Evolutionary conservation across 2,888 invertebrate species (phyloP).

Genomic region (Ormyrus nitidulus): DNA sequence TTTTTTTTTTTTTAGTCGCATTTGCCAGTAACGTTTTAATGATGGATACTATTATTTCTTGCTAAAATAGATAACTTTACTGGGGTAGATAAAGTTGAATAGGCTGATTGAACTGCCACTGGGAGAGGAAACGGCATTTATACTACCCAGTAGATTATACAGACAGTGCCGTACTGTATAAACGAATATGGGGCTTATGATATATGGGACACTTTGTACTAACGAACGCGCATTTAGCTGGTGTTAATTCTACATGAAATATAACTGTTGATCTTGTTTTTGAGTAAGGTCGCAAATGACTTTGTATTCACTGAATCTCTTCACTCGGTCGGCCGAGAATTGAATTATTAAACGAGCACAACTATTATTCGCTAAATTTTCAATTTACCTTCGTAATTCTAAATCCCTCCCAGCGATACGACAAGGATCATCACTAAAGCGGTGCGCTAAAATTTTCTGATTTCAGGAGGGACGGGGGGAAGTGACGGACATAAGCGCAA

Average conservation of each 20-base stretch:
- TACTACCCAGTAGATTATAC: slow-evolving; percentile 11
- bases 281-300: neutral
- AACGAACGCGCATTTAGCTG: slow-evolving; percentile 2
- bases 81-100: slow-evolving; percentile 19
- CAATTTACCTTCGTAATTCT: too few relatives aligned
- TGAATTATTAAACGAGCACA: too few relatives aligned
- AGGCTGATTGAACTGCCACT: neutral
- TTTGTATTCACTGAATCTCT: neutral
- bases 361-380: too few relatives aligned
- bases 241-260: slow-evolving; percentile 8
- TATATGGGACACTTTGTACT: slow-evolving; percentile 14
- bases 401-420: neutral
- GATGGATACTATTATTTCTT: neutral
- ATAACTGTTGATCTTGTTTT: neutral
- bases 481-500: slow-evolving; percentile 93
- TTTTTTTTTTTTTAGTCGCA: neutral
- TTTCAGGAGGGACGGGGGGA: slow-evolving; percentile 90
- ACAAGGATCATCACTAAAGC: neutral
- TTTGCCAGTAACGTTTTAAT: neutral
- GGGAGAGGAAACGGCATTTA: slow-evolving; percentile 23
- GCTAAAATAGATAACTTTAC: neutral
- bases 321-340: too few relatives aligned
- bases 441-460: slow-evolving; percentile 27
- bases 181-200: slow-evolving; percentile 9
- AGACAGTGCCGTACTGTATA: neutral